Evolutionary conservation across 2,113 vertebrate species (phyloP), one percentile per base, ranked within the genome.

Genomic region (Nothoprocta perdicaria): DNA sequence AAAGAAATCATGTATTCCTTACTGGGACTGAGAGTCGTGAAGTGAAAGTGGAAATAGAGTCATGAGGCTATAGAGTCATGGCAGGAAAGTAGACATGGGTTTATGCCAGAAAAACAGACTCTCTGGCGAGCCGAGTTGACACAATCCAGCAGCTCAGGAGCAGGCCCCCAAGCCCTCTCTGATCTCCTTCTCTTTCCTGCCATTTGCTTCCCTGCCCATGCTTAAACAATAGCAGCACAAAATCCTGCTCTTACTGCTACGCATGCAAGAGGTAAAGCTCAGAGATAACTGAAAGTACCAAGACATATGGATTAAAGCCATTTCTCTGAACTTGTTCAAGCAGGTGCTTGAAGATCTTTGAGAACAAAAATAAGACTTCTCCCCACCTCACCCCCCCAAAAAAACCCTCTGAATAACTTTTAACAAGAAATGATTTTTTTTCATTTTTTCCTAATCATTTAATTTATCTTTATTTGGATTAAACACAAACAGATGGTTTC

Each of bases 401-500:
- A 38, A 38, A 67, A 88, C 38, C 22, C 26, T n/a, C 78, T 50
- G 58, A 14, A 10, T 46, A 75, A 8, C 12, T 84, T 84, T 63
- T 69, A 55, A 38, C 17, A 79, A 65, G n/a, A 31, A 69, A 86
- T n/a, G 6, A 38, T 38, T 38, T 38, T 38, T 38, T 38, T 38
- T 77, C 22, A 9, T 62, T 33, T 13, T 19, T 75, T 53, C 13
- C 13, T 53, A 4, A 43, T 31, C 15, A 66, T 12, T 74, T 38
- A 5, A 52, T 43, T 52, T 83, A 67, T 16, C 3, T 1, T 18
- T 17, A 61, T 2, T 71, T 7, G 14, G 18, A 41, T 21, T 31
- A 62, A 57, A 72, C 6, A 75, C 2, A 41, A 79, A 24, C 14
- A 35, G 0, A 0, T 14, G 6, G 18, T 26, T 80, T 41, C 19